Base-by-base conservation (phyloP, 2,888 invertebrate species). In the Diadegma fenestrale region DNA sequence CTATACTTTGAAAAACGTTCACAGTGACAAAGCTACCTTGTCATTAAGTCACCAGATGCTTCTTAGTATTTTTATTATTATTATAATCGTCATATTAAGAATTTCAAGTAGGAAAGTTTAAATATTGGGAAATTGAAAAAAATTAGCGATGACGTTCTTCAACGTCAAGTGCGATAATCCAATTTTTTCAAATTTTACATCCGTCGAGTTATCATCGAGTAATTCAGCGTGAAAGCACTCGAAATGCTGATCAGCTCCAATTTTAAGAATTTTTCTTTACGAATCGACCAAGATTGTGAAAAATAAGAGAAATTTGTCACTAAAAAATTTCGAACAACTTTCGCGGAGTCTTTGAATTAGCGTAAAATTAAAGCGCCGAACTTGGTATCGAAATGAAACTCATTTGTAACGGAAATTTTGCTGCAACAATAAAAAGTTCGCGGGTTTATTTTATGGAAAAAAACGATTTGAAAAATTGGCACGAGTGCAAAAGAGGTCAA, bases 1-100 rank as follows among this genome's bases (percentile, higher is more conserved):
- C 26, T 48, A 43, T 45, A 72, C 4, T 73, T 43, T 73, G 58
- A 5, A 10, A 73, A 61, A 73, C 22, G 6, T 68, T 43, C 19
- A 33, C 64, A 22, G 41, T 19, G 19, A 19, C 41, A 37, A 66
- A 41, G 37, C 66, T 22, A 19, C 8, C 3, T 22, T 33, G 19
- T 22, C 12, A 17, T 66, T 14, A 41, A 8, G 22, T 19, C 19
- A 41, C 22, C 4, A 4, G 19, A 19, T 64, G 37, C 37, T 64
- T 64, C 12, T 2, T 7, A n/a, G 19, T 19, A 37, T 19, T 64
- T 4, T 8, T 2, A 19, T 37, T 2, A 22, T 51, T 19, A 19
- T 51, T n/a, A 51, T 19, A 19, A 51, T 19, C 10, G 2, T 19
- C 51, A 8, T n/a, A 19, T 51, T 19, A 19, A n/a, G n/a, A n/a